Evolutionary conservation across 2,797 vertebrate species (phyloP).

Genomic region (Catamblyrhynchus diadema): DNA sequence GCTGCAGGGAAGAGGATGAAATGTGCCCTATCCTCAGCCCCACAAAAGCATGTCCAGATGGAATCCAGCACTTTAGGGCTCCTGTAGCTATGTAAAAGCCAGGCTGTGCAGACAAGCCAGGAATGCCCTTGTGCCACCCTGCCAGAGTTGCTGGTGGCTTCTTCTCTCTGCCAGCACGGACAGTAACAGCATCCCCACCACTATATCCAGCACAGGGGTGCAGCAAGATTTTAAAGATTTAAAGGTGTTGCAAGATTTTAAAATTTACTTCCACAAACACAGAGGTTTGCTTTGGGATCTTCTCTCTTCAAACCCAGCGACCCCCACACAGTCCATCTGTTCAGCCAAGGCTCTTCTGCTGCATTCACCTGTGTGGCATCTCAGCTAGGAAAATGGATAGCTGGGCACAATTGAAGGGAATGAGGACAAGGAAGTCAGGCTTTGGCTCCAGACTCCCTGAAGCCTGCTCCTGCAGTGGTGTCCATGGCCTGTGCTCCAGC

Average conservation of each 20-base stretch:
- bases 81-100: background rate
- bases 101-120: background rate
- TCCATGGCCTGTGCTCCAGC: background rate
- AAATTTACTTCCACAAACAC: background rate
- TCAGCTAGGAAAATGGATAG: background rate
- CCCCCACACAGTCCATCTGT: accelerated
- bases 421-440: background rate
- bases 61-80: background rate
- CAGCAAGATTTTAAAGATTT: background rate
- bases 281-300: background rate
- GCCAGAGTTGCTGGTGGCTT: background rate
- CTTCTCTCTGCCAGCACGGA: background rate
- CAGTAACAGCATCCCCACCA: accelerated
- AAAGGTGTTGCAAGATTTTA: background rate
- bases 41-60: background rate
- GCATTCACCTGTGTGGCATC: background rate
- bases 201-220: background rate
- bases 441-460: background rate
- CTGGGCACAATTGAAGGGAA: background rate
- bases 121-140: background rate
- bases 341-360: background rate
- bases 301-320: background rate
- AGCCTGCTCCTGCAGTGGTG: background rate
- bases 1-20: background rate
- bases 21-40: background rate